A percentile compares a stretch with the other conserved stretches of the same genome.
These are phyloP conservation scores for Muraenolepis orangiensis DNA, from an alignment of 2,797 vertebrate genomes.

Conservation along the genomic window DNA sequence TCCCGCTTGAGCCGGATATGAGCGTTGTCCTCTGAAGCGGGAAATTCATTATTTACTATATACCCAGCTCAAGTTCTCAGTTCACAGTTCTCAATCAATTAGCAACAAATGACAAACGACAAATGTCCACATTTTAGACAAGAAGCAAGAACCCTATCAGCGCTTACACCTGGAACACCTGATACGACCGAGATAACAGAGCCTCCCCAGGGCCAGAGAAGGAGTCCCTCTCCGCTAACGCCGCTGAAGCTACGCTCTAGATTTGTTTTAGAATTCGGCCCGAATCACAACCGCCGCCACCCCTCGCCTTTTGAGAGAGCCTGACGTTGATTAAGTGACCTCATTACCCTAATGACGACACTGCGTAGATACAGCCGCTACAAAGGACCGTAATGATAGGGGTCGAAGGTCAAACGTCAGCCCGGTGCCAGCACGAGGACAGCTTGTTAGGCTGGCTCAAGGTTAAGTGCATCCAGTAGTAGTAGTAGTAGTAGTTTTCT, in stretches of 20 bases:
- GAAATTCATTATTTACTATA: neutral
- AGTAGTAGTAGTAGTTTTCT: too few species aligned
- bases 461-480: conserved; percentile 32
- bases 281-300: conserved; percentile 33
- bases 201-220: neutral
- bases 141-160: neutral
- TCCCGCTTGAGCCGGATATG: neutral
- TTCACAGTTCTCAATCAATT: neutral
- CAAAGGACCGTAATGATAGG: conserved; percentile 34
- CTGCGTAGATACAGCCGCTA: conserved; percentile 35
- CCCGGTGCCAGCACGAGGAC: neutral
- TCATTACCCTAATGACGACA: conserved; percentile 47
- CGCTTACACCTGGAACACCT: neutral
- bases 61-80: too few species aligned
- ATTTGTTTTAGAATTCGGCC: conserved; percentile 34
- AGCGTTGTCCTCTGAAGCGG: neutral
- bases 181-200: neutral
- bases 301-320: conserved; percentile 41
- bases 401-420: conserved; percentile 40
- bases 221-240: neutral
- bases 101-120: neutral
- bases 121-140: neutral
- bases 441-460: conserved; percentile 17
- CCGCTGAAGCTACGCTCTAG: neutral
- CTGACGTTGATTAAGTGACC: conserved; percentile 60